Base-by-base conservation (phyloP, 53 echinoderm and acorn worm genomes). In the Holothuria scabra region DNA sequence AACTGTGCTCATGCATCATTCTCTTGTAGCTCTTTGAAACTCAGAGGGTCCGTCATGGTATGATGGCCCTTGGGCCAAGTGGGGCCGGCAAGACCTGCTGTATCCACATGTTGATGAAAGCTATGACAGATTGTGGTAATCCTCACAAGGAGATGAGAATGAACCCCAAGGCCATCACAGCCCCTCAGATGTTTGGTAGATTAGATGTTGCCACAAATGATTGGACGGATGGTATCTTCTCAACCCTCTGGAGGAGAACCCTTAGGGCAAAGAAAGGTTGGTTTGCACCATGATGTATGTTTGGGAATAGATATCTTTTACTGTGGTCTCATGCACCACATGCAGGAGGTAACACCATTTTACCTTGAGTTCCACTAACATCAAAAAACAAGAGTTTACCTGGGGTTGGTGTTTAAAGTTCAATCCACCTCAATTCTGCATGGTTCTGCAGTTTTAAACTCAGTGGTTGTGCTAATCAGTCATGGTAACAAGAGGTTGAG, bases 11-110 rank as follows among this genome's bases (percentile, higher is more conserved):
- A 16, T 52, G 14, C 18, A 3, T 52, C 18, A 52, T 52, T 14
- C 16, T 16, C 52, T 52, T 0, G 22, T 83, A 95, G 99, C 69
- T 97, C 41, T 97, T 95, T 75, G 99, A 97, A 85, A 97, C 99
- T 28, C 99, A 97, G 89, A 86, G 99, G 20, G 99, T 97, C 5
- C 99, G 99, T 66, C 99, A 97, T 60, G 99, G 94, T 71, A 97
- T 95, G 99, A 97, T 95, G 99, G 94, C 99, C 64, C 85, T 97
- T 1, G 99, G 99, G 2, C 99, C 99, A 4, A 88, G 89, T 35
- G 94, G 99, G 31, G 99, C 99, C 1, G 99, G 99, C 11, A 97
- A 97, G 92, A 97, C 99, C 67, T 97, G 99, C 87, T 97, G 99
- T 67, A 97, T 97, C 60, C 99, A 97, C 63, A 92, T 92, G 70